A percentile compares a stretch with the other conserved stretches of the same genome.
These are phyloP conservation scores for Karalla daura DNA, from an alignment of 2,797 vertebrate species.

Conservation along the genomic window DNA sequence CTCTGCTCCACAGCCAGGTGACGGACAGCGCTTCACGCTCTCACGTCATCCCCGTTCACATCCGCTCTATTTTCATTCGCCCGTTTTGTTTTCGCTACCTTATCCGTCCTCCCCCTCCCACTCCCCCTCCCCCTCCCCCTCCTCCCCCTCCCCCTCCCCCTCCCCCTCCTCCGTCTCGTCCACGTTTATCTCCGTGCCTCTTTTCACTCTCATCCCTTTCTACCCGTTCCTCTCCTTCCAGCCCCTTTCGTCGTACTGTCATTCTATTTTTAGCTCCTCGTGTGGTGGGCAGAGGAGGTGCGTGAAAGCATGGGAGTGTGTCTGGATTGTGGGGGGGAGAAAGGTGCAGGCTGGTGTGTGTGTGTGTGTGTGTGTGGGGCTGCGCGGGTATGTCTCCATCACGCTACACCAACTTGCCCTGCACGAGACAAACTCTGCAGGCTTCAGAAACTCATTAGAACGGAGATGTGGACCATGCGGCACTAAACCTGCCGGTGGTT, in stretches of 20 bases:
- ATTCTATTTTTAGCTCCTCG: conserved; percentile 85
- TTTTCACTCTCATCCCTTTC: conserved; percentile 47
- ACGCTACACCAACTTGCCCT: conserved; percentile 56
- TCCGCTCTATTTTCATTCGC: conserved; percentile 10
- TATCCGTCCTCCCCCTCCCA: conserved; percentile 3
- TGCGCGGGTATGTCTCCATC: conserved; percentile 61
- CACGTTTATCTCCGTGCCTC: conserved; percentile 32
- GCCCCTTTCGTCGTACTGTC: conserved; percentile 59
- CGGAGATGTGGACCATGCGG: conserved; percentile 34
- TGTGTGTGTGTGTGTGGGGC: conserved; percentile 23
- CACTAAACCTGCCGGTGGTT: conserved; percentile 50
- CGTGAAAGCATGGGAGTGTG: conserved; percentile 78
- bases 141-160: conserved; percentile 13
- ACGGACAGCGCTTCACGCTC: conserved; percentile 12
- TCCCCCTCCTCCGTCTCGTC: conserved; percentile 20
- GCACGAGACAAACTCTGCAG: conserved; percentile 63
- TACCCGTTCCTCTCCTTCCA: conserved; percentile 51
- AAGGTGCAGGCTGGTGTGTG: conserved; percentile 59
- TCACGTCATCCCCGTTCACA: conserved; percentile 1
- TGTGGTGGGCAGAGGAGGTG: conserved; percentile 75
- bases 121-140: conserved; percentile 18
- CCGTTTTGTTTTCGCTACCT: conserved; percentile 13
- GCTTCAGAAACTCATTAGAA: conserved; percentile 55
- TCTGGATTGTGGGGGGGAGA: conserved; percentile 65
- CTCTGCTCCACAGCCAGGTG: conserved; percentile 29